Base-by-base conservation (phyloP, 2,888 invertebrate genomes). In the Leucophora obtusa region DNA sequence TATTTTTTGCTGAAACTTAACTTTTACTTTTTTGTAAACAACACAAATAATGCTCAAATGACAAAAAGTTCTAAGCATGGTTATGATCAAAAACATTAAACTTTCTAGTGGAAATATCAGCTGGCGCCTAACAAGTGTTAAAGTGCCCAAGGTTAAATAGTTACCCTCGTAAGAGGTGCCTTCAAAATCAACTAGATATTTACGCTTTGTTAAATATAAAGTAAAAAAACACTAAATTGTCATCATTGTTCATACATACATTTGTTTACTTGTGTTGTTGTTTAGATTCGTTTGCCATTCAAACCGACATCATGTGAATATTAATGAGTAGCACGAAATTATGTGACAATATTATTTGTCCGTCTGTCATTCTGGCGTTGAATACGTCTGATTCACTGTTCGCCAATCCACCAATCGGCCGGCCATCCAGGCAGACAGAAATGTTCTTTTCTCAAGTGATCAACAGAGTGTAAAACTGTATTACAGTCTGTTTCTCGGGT, bases 271-370 rank as follows among this genome's bases (percentile, higher is more conserved):
- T 65, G 60, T 72, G 72, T 59, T 68, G 62, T 38, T 68, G 56
- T 63, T 56, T 68, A 54, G 71, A 60, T 80, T 63, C 65, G 72
- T 79, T 83, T 82, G 82, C 79, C 70, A 74, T 84, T 81, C 82
- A 84, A 84, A 82, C 82, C 82, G 85, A 86, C 87, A 85, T 86
- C 86, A 86, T 86, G 86, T 87, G 87, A 87, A 87, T 87, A 87
- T 87, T 87, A 87, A 87, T 87, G 87, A 84, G 84, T 83, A 70
- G 85, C 83, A 83, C 79, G 75, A 82, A 82, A 79, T 83, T 76
- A 76, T 83, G 83, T 82, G 83, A 83, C 83, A 83, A 83, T 81
- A 76, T 82, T 77, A 77, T 78, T 65, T 74, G 72, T 47, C 77
- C 66, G 79, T 76, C 71, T 65, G 76, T 54, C 73, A 63, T 58